A percentile compares a stretch with the other conserved stretches of the same genome.
These are phyloP conservation scores for Synanthedon vespiformis DNA, from an alignment of 2,888 invertebrate species.

Conservation along the genomic window DNA sequence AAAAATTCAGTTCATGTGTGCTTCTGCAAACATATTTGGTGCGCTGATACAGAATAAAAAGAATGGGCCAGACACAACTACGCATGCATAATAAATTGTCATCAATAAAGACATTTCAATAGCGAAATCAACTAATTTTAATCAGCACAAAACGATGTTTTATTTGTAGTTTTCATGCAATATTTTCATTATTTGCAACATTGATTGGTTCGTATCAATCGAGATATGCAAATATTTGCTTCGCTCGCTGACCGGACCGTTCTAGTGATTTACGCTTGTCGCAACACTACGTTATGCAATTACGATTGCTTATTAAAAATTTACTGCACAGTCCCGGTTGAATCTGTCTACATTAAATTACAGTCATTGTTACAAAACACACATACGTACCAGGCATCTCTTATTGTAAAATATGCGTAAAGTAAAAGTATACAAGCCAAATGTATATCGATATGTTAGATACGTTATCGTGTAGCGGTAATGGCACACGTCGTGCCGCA, in stretches of 20 bases:
- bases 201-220: slow-evolving; percentile 68
- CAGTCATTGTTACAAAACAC: not conserved
- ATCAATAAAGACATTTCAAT: not conserved
- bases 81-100: too few relatives aligned
- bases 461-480: not conserved
- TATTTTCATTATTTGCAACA: slow-evolving; percentile 66
- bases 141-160: slow-evolving; percentile 14
- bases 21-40: too few relatives aligned
- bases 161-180: slow-evolving; percentile 55
- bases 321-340: slow-evolving; percentile 22
- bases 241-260: slow-evolving; percentile 41
- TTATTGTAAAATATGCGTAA: too few relatives aligned
- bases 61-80: too few relatives aligned
- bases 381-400: not conserved
- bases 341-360: slow-evolving; percentile 1
- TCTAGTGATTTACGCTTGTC: slow-evolving; percentile 50
- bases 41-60: too few relatives aligned
- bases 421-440: too few relatives aligned
- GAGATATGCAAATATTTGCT: slow-evolving; percentile 68
- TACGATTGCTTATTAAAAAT: slow-evolving; percentile 64
- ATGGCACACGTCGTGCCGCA: not conserved
- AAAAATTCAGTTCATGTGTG: too few relatives aligned
- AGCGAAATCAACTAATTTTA: not conserved
- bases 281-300: slow-evolving; percentile 59
- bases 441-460: too few relatives aligned